Percentiles rank a stretch among this genome's conserved stretches.
Evolutionary conservation across 2,797 vertebrate genomes (phyloP).

Genomic region (Emydoidea blandingii): DNA sequence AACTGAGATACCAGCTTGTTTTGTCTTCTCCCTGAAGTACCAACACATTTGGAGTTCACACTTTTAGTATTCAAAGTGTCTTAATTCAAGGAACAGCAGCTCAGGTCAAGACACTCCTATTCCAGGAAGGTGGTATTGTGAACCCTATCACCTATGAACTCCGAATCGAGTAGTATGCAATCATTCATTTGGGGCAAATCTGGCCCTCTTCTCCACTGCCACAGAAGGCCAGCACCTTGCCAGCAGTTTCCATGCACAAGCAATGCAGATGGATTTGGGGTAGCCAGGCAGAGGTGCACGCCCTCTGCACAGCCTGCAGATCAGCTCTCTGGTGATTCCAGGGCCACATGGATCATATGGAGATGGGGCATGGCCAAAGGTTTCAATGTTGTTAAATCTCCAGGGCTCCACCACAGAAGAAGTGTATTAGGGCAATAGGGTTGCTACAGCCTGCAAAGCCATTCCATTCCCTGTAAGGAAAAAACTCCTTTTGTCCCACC

Average conservation of each 20-base stretch:
- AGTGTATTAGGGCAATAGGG: not conserved
- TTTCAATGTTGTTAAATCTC: not conserved
- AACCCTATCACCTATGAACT: not conserved
- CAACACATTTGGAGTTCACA: not conserved
- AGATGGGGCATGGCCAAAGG: not conserved
- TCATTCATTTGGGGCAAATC: slow-evolving; percentile 10
- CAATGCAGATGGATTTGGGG: not conserved
- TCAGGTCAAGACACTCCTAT: not conserved
- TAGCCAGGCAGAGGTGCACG: too few relatives aligned
- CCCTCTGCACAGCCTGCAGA: too few relatives aligned
- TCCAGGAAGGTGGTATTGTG: slow-evolving; percentile 3
- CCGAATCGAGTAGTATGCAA: not conserved
- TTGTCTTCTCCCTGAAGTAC: slow-evolving; percentile 19
- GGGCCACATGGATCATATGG: not conserved
- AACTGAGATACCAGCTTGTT: not conserved
- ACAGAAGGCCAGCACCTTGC: not conserved
- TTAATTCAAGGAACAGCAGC: slow-evolving; percentile 53
- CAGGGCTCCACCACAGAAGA: not conserved
- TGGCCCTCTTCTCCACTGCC: not conserved
- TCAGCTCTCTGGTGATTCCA: not conserved
- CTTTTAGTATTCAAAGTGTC: slow-evolving; percentile 38
- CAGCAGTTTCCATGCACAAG: not conserved
- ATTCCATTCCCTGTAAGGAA: not conserved
- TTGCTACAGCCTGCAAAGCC: not conserved
- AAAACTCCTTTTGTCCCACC: not conserved